Conservation (phyloP, 2,797 vertebrate species). For the Pitangus sulphuratus region DNA sequence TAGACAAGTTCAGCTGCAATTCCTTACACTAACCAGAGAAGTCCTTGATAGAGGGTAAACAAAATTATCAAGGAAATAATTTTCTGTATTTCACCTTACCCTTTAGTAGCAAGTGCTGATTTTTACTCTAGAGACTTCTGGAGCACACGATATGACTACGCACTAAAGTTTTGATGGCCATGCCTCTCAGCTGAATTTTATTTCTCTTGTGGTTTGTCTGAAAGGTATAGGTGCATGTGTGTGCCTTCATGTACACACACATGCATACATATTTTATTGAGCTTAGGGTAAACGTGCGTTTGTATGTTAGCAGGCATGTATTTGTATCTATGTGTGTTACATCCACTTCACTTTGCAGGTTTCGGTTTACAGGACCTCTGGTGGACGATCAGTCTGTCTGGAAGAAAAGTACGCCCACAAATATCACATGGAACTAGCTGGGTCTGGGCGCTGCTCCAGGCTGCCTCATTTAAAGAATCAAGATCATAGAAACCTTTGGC, state of each 20-base stretch:
- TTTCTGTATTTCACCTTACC: neutral
- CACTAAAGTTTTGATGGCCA: neutral
- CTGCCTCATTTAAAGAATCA: slow-evolving; percentile 79
- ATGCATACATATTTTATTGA: neutral
- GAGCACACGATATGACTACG: neutral
- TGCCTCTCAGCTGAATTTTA: neutral
- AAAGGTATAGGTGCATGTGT: neutral
- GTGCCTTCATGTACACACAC: neutral
- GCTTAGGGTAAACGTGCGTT: neutral
- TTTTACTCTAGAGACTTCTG: neutral
- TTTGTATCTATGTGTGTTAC: neutral
- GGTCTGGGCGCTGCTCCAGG: slow-evolving; percentile 79
- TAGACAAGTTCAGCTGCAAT: neutral
- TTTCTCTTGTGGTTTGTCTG: slow-evolving; percentile 1
- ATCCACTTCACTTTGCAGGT: slow-evolving; percentile 61
- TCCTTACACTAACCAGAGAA: neutral
- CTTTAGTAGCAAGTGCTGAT: neutral
- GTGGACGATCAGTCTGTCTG: slow-evolving; percentile 83
- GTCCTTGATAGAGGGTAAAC: neutral
- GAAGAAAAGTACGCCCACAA: slow-evolving; percentile 82
- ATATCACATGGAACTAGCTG: slow-evolving; percentile 80
- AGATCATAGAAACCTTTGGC: slow-evolving; percentile 84
- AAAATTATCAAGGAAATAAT: neutral
- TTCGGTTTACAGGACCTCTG: slow-evolving; percentile 80
- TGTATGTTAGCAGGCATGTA: neutral